Percentiles rank a stretch among this genome's conserved stretches.
Evolutionary conservation across 2,888 invertebrate species (phyloP).

Genomic region (Melanostoma scalare): DNA sequence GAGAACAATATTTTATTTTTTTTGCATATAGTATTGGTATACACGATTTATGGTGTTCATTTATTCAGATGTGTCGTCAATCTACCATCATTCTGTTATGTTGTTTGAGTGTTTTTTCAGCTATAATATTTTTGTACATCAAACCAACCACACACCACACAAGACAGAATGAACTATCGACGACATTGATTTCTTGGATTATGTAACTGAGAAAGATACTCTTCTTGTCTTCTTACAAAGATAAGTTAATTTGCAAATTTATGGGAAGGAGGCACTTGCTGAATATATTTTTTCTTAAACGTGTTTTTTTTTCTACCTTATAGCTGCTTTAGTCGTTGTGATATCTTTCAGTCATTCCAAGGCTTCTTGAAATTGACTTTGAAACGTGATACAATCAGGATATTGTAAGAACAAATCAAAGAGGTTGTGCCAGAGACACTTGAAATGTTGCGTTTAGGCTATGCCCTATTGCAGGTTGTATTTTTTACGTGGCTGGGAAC

Average conservation of each 20-base stretch:
- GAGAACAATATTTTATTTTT: constrained; percentile 46
- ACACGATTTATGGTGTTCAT: constrained; percentile 70
- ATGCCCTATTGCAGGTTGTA: no score
- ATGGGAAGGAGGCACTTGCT: constrained; percentile 7
- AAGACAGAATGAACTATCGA: constrained; percentile 40
- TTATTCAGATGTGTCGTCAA: constrained; percentile 69
- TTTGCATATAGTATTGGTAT: constrained; percentile 60
- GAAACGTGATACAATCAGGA: constrained; percentile 68
- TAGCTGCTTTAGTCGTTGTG: constrained; percentile 43
- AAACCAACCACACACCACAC: background rate
- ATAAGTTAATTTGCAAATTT: constrained; percentile 25
- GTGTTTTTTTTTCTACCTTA: constrained; percentile 58
- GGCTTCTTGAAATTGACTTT: constrained; percentile 63
- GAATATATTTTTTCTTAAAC: constrained; percentile 28
- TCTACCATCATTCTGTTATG: constrained; percentile 24
- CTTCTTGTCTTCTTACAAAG: background rate
- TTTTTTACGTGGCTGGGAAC: no score
- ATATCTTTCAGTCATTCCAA: constrained; percentile 63
- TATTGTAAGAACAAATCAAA: constrained; percentile 44
- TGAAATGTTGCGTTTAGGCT: background rate
- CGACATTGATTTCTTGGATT: constrained; percentile 67
- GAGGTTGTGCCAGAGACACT: constrained; percentile 14
- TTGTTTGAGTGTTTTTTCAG: constrained; percentile 37
- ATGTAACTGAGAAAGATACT: constrained; percentile 38
- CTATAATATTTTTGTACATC: constrained; percentile 17